Evolutionary conservation across 2,888 invertebrate species (phyloP).

Genomic region (Leptinotarsa juncta): DNA sequence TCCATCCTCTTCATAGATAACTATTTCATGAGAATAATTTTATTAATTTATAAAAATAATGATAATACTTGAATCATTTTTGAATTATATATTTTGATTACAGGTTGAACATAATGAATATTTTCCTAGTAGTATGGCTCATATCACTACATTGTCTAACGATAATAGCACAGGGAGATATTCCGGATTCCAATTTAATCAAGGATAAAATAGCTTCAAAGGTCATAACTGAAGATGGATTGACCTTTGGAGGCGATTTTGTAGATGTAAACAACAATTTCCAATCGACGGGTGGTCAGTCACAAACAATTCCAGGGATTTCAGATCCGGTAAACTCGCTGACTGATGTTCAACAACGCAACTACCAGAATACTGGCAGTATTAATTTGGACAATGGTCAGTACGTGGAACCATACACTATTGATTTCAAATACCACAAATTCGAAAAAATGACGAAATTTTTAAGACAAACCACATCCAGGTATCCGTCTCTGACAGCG

Average conservation of each 20-base stretch:
- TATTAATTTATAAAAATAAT: too few relatives aligned
- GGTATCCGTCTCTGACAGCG: constrained; percentile 88
- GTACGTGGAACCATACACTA: constrained; percentile 54
- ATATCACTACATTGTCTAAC: background rate
- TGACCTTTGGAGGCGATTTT: background rate
- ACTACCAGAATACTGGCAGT: constrained; percentile 47
- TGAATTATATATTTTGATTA: background rate
- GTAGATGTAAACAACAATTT: constrained; percentile 13
- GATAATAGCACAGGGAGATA: background rate
- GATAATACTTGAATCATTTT: background rate
- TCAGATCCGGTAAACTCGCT: constrained; percentile 19
- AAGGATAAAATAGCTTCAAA: constrained; percentile 11
- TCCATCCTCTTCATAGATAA: too few relatives aligned
- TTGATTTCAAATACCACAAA: constrained; percentile 88
- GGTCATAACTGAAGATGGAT: constrained; percentile 10
- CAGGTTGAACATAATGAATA: constrained; percentile 5
- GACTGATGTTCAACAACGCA: constrained; percentile 47
- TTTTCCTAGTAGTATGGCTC: constrained; percentile 5
- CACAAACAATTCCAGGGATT: constrained; percentile 8
- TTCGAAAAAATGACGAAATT: constrained; percentile 87
- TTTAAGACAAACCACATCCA: constrained; percentile 81
- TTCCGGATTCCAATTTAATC: background rate
- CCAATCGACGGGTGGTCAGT: constrained; percentile 3
- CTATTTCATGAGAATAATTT: too few relatives aligned
- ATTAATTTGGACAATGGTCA: constrained; percentile 45